Base-by-base conservation (phyloP, 2,113 vertebrate genomes). In the Eulemur rufifrons region DNA sequence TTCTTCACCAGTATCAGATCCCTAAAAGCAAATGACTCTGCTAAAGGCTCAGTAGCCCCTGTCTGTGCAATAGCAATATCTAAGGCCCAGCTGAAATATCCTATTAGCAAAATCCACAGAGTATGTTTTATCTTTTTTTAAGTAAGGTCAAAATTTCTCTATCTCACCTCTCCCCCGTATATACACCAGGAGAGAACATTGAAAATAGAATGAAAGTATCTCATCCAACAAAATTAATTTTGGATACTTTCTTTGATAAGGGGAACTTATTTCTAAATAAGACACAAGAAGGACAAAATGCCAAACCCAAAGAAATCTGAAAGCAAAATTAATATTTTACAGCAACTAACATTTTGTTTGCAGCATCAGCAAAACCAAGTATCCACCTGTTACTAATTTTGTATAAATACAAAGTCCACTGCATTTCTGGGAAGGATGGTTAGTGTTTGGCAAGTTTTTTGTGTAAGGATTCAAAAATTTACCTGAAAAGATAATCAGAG, bases 321-420 rank as follows among this genome's bases (percentile, higher is more conserved):
- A 93, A 95, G 90, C 54, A 92, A 74, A 94, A 97, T 97, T 97
- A 59, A 61, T 90, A 90, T 97, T 97, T 97, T 80, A 98, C 95
- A 94, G 50, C 82, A 89, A 93, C 93, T 52, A 95, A 32, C 21
- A 66, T 80, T 52, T 54, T 77, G 27, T 93, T 82, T 97, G 95
- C 95, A 82, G 95, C 91, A 96, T 96, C 37, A 97, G 76, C 80
- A 98, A 71, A 96, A 84, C 73, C 84, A 54, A 50, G 5, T 11
- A 89, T 95, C 94, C 42, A 91, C 37, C 64, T 84, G 87, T 94
- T 96, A 95, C 96, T 98, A 87, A 96, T 82, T 76, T 95, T 91
- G 97, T 97, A 63, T 34, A 32, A 88, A 88, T 68, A 74, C 5
- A 80, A 74, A 5, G 82, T 97, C 93, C 96, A 94, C 59, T 63